A percentile compares a stretch with the other conserved stretches of the same genome.
phyloP scores from a whole-genome alignment of 2,888 invertebrate genomes.

The Euplexia lucipara region DNA sequence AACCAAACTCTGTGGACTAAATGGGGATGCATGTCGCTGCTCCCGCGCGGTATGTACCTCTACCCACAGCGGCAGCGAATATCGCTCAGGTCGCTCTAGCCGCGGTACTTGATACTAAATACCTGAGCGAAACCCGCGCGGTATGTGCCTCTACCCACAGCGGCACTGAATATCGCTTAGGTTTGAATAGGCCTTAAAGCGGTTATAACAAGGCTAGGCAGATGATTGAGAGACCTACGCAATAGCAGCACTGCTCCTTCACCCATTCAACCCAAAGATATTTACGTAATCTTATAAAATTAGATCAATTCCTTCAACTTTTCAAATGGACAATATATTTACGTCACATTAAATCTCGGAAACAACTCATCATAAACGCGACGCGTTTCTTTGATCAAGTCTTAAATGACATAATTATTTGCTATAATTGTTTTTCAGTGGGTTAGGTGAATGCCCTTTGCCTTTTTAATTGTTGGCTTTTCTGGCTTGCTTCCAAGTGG shows the following conservation, averaged over 20 bases:
- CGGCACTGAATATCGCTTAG: too few species aligned
- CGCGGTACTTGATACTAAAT: too few species aligned
- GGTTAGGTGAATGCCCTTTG: conserved; percentile 56
- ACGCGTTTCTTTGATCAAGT: conserved; percentile 38
- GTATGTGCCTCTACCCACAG: too few species aligned
- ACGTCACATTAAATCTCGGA: conserved; percentile 25
- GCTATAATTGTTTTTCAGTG: conserved; percentile 40
- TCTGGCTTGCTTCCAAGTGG: conserved; percentile 58
- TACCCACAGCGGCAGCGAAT: too few species aligned
- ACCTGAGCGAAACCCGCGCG: too few species aligned
- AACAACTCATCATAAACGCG: conserved; percentile 23
- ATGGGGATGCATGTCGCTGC: too few species aligned
- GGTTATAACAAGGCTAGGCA: too few species aligned
- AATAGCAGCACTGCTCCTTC: not conserved
- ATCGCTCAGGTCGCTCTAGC: too few species aligned
- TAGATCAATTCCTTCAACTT: too few species aligned
- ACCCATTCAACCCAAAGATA: not conserved
- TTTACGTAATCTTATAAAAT: conserved; percentile 21
- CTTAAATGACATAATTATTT: conserved; percentile 47
- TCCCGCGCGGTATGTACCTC: too few species aligned
- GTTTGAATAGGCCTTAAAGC: too few species aligned
- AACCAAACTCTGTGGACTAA: too few species aligned
- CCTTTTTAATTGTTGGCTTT: conserved; percentile 58
- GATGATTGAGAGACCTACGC: conserved; percentile 13
- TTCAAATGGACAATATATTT: conserved; percentile 21